These are phyloP conservation scores for Otis tarda DNA, from an alignment of 2,113 vertebrate genomes.

Conservation along the genomic window DNA sequence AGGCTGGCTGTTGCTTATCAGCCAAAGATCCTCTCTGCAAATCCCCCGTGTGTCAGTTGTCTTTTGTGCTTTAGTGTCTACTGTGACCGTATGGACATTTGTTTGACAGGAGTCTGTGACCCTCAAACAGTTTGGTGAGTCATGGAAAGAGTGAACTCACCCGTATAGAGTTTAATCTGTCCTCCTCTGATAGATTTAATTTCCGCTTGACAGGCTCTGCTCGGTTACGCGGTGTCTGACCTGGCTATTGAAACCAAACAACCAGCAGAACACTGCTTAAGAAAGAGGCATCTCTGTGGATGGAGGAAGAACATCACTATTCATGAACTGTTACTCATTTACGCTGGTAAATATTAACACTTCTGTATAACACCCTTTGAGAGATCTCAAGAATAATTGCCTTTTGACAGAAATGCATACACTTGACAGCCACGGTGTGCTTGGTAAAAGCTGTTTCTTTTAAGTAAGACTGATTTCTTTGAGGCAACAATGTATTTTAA, in stretches of 20 bases:
- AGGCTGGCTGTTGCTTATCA: background rate
- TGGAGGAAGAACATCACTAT: slow-evolving; percentile 22
- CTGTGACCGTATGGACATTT: slow-evolving; percentile 56
- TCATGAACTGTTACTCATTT: slow-evolving; percentile 62
- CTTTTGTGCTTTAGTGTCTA: slow-evolving; percentile 52
- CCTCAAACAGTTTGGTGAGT: slow-evolving; percentile 62
- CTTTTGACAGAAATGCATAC: background rate
- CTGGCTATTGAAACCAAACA: slow-evolving; percentile 66
- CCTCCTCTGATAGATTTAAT: slow-evolving; percentile 52
- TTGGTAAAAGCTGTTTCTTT: background rate
- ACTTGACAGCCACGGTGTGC: background rate
- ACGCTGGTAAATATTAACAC: slow-evolving; percentile 8
- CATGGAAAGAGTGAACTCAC: slow-evolving; percentile 67
- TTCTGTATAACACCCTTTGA: background rate
- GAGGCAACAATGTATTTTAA: background rate
- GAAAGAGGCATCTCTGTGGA: background rate
- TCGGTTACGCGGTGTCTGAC: slow-evolving; percentile 57
- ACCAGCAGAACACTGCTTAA: background rate
- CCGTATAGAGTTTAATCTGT: slow-evolving; percentile 53
- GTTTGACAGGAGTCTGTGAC: slow-evolving; percentile 64
- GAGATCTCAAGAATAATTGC: background rate
- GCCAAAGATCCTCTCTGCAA: background rate
- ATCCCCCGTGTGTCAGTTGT: slow-evolving; percentile 39
- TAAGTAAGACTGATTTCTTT: background rate
- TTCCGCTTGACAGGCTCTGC: slow-evolving; percentile 37